Percentiles rank a stretch among this genome's conserved stretches.
Evolutionary conservation across 2,888 invertebrate species (phyloP).

Genomic region (Epinotia bilunana): DNA sequence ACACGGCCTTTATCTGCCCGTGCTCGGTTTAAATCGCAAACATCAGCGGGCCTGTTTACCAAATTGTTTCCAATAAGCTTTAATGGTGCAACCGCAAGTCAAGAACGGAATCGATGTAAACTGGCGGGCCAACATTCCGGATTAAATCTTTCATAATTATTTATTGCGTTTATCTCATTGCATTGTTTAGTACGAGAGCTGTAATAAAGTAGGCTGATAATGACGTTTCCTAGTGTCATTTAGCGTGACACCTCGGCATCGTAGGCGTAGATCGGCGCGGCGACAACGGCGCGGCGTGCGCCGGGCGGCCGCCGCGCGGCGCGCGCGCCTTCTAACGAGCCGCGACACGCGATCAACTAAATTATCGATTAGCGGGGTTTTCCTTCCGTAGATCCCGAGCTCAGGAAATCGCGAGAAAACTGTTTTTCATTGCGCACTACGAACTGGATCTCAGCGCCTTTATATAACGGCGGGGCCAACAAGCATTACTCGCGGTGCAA

Average conservation of each 20-base stretch:
- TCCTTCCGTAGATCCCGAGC: constrained; percentile 77
- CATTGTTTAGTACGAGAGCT: constrained; percentile 65
- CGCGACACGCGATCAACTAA: constrained; percentile 75
- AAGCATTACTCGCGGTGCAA: constrained; percentile 77
- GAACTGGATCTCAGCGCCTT: constrained; percentile 79
- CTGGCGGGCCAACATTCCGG: constrained; percentile 69
- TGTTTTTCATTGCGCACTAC: constrained; percentile 75
- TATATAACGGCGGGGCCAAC: constrained; percentile 77
- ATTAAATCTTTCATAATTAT: constrained; percentile 74
- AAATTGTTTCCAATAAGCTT: constrained; percentile 82
- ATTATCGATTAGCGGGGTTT: constrained; percentile 79
- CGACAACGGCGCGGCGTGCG: constrained; percentile 55
- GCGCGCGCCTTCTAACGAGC: constrained; percentile 69
- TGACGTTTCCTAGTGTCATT: constrained; percentile 65
- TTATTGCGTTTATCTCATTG: constrained; percentile 75
- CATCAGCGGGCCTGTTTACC: constrained; percentile 80
- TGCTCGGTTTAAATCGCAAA: constrained; percentile 78
- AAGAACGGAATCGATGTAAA: constrained; percentile 63
- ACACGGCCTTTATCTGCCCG: constrained; percentile 80
- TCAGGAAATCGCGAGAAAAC: constrained; percentile 82
- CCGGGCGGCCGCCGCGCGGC: constrained; percentile 36
- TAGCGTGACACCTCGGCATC: constrained; percentile 43
- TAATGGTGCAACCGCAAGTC: constrained; percentile 70
- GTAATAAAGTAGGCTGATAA: constrained; percentile 72
- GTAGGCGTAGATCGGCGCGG: constrained; percentile 54